Conservation (phyloP, 2,797 vertebrate species). For the Mustela erminea region DNA sequence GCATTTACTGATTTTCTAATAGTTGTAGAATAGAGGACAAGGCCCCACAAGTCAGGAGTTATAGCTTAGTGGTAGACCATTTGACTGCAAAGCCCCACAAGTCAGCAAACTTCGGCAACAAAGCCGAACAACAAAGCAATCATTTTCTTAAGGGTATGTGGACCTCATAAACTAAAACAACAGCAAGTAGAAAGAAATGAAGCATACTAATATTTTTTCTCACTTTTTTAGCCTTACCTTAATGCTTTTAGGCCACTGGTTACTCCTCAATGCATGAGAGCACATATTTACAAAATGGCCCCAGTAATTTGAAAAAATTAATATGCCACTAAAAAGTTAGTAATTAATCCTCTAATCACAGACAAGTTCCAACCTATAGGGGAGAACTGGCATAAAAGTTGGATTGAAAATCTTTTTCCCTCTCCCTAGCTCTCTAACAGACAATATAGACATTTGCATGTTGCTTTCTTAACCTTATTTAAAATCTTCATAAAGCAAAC, state of each 20-base stretch:
- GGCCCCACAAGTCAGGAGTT: constrained; percentile 25
- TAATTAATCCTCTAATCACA: neutral
- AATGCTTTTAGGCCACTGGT: neutral
- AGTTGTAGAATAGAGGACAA: constrained; percentile 1
- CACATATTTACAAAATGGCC: constrained; percentile 36
- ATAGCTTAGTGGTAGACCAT: constrained; percentile 85
- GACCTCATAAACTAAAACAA: neutral
- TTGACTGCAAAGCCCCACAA: constrained; percentile 80
- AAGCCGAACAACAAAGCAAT: neutral
- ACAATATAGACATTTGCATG: neutral
- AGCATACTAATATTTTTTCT: neutral
- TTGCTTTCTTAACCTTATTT: neutral
- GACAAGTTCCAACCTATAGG: neutral
- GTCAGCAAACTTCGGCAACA: neutral
- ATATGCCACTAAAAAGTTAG: neutral
- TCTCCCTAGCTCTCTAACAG: neutral
- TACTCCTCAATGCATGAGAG: neutral
- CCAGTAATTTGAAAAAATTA: constrained; percentile 39
- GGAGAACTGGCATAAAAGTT: neutral
- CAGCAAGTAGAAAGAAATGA: neutral
- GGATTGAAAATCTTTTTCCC: neutral
- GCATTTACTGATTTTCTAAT: constrained; percentile 36
- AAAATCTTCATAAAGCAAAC: neutral
- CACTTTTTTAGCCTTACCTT: constrained; percentile 31
- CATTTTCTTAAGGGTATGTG: neutral